Base-by-base conservation (phyloP, 1,140 invertebrate species). In the Drosophila suzukii region DNA sequence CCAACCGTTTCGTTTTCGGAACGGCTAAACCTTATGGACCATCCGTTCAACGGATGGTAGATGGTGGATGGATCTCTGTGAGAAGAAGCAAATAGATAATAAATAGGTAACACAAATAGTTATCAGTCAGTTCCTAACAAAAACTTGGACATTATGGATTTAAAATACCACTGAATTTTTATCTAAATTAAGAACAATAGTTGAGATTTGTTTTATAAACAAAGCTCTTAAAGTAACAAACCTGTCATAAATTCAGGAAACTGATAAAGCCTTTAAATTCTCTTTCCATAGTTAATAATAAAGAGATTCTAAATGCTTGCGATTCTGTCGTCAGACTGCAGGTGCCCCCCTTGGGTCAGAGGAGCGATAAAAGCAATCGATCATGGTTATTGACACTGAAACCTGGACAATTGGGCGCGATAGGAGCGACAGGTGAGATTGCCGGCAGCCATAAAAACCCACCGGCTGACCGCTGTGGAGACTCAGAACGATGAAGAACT, bases 291-390 rank as follows among this genome's bases (percentile, higher is more conserved):
- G 24, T n/a, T 30, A 30, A 55, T 34, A 34, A 10, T 39, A 38
- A 27, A 27, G 32, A 12, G 38, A 11, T 51, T 41, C 39, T 24
- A 63, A 46, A 53, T 53, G 36, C 58, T 54, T 53, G 38, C 32
- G n/a, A 32, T 39, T 57, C 13, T 12, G 38, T 17, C 39, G 11
- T 51, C 20, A 7, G 27, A n/a, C 11, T 38, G 30, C 75, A 60
- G n/a, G 55, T 43, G 54, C 30, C 57, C 59, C 59, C 47, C 38
- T 8, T 32, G 12, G 36, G 47, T 13, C 15, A 13, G 12, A 30
- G 10, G 0, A 11, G 38, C 46, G 72, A 72, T 65, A 75, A 58
- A 41, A 50, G 50, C 72, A 70, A 88, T 83, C 79, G 72, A 79
- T 76, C 72, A 58, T 63, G 30, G 34, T 73, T 55, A 61, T 56